Evolutionary conservation across 2,888 invertebrate genomes (phyloP).

Genomic region (Taphrorychus bicolor): DNA sequence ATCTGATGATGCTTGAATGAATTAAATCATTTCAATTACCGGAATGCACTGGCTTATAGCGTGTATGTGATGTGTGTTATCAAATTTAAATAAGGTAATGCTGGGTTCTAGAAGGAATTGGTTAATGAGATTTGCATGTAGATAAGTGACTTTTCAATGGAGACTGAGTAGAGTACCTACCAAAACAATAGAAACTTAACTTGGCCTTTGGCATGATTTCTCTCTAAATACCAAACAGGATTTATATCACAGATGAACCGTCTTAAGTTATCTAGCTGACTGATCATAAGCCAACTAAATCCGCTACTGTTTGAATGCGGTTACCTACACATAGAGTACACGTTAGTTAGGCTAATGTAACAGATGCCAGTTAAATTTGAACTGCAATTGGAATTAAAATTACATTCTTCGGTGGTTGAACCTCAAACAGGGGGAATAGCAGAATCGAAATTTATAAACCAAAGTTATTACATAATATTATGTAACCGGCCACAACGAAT

Average conservation of each 20-base stretch:
- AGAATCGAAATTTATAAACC: background rate
- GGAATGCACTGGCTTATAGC: background rate
- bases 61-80: background rate
- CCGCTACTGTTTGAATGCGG: background rate
- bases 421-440: background rate
- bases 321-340: background rate
- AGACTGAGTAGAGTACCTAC: too few relatives aligned
- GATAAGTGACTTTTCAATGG: too few relatives aligned
- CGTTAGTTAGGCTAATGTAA: background rate
- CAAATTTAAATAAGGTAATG: background rate
- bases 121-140: too few relatives aligned
- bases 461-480: background rate
- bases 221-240: too few relatives aligned
- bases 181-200: too few relatives aligned
- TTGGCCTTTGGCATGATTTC: too few relatives aligned
- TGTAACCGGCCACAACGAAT: background rate
- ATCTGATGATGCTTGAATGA: background rate
- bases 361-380: background rate
- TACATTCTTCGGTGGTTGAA: background rate
- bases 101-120: too few relatives aligned
- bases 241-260: too few relatives aligned
- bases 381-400: too few relatives aligned
- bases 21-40: constrained; percentile 8
- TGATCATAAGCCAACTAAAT: background rate
- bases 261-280: background rate